Evolutionary conservation across 1,140 invertebrate genomes (phyloP).

Genomic region (Rhopalosiphum padi): DNA sequence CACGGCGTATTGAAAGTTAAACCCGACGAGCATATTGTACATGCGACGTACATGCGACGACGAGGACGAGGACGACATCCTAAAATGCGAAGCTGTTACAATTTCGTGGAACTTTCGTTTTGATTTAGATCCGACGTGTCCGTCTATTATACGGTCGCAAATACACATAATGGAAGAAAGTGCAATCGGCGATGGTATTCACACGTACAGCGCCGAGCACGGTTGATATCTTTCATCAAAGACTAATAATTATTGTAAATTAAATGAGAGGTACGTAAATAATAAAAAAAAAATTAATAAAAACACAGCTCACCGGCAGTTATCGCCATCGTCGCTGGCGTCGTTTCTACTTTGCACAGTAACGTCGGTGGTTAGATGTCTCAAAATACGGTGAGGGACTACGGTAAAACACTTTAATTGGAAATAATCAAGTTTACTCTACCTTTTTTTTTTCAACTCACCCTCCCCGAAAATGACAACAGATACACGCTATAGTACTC

Average conservation of each 20-base stretch:
- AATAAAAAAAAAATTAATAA: neutral
- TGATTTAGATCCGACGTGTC: neutral
- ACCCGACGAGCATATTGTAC: neutral
- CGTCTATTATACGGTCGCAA: neutral
- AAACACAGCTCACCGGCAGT: no score
- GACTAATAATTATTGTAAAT: neutral
- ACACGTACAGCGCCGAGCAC: no score
- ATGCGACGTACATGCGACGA: neutral
- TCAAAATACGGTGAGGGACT: neutral
- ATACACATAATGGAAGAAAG: neutral
- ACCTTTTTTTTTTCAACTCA: neutral
- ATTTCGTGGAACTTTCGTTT: neutral
- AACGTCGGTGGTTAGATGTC: neutral
- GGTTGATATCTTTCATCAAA: neutral
- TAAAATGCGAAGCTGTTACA: neutral
- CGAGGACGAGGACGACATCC: neutral
- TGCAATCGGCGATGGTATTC: neutral
- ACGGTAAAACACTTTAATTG: neutral
- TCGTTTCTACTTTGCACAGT: neutral
- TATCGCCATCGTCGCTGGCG: no score
- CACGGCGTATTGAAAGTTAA: neutral
- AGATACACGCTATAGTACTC: neutral
- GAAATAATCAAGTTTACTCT: neutral
- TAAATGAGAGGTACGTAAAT: neutral
- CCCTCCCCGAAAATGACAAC: neutral